Percentiles rank a stretch among this genome's conserved stretches.
These are phyloP conservation scores for Garrulus glandarius DNA, from an alignment of 2,797 vertebrate genomes.

Conservation along the genomic window DNA sequence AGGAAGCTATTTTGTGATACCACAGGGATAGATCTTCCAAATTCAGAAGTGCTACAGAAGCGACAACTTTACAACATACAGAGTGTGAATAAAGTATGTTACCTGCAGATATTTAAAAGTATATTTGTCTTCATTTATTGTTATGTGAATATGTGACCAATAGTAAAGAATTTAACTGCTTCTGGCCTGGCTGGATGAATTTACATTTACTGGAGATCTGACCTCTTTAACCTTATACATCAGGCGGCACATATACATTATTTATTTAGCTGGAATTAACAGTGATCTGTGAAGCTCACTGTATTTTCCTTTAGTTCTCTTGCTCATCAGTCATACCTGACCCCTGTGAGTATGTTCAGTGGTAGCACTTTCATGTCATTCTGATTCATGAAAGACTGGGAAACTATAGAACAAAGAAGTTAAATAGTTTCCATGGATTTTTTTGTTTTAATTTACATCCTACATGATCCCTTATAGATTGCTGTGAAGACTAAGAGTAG, in stretches of 20 bases:
- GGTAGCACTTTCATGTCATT: neutral
- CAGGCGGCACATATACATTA: neutral
- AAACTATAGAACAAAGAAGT: neutral
- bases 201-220: slow-evolving; percentile 18
- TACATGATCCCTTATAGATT: neutral
- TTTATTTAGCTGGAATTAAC: slow-evolving; percentile 63
- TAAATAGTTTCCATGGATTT: neutral
- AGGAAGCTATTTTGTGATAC: slow-evolving; percentile 70
- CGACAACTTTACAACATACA: slow-evolving; percentile 11
- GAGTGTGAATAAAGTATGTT: slow-evolving; percentile 13
- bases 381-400: neutral
- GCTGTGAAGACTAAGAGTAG: neutral
- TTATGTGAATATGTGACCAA: slow-evolving; percentile 17
- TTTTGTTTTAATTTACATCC: neutral
- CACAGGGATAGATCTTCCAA: slow-evolving; percentile 48
- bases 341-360: neutral
- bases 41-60: slow-evolving; percentile 26
- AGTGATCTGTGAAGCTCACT: slow-evolving; percentile 15
- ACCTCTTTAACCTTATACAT: slow-evolving; percentile 38
- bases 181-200: neutral
- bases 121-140: slow-evolving; percentile 43
- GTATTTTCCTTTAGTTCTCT: slow-evolving; percentile 16
- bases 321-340: slow-evolving; percentile 7
- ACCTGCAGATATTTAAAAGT: slow-evolving; percentile 18
- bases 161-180: slow-evolving; percentile 22